Conservation (phyloP, 1,140 invertebrate species). For the Drosophila nebulosa region DNA sequence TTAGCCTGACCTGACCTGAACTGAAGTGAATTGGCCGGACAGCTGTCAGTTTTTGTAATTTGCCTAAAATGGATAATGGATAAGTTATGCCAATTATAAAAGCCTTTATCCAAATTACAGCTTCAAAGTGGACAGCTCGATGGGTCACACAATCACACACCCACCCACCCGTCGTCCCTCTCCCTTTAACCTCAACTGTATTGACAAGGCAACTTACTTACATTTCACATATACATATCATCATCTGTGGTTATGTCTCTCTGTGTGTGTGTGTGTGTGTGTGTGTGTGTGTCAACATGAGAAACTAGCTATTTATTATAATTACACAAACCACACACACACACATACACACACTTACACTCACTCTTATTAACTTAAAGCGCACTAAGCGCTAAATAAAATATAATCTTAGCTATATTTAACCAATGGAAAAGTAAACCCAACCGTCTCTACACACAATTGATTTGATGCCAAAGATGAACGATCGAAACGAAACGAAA, state of each 20-base stretch:
- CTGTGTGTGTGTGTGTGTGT: background rate
- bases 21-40: slow-evolving; percentile 12
- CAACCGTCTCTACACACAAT: slow-evolving; percentile 21
- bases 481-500: slow-evolving; percentile 14
- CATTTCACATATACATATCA: slow-evolving; percentile 7
- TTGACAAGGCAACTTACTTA: slow-evolving; percentile 30
- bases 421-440: slow-evolving; percentile 30
- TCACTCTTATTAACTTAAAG: slow-evolving; percentile 51
- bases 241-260: slow-evolving; percentile 4
- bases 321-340: slow-evolving; percentile 35
- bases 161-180: too few species aligned
- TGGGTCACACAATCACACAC: too few species aligned
- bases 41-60: slow-evolving; percentile 59
- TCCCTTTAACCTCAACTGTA: background rate
- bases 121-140: slow-evolving; percentile 42
- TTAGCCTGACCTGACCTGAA: background rate
- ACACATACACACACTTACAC: slow-evolving; percentile 46
- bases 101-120: slow-evolving; percentile 42
- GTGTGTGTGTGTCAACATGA: slow-evolving; percentile 62
- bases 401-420: slow-evolving; percentile 34
- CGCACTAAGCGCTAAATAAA: slow-evolving; percentile 57
- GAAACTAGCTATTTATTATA: slow-evolving; percentile 70
- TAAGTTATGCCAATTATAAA: slow-evolving; percentile 60
- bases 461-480: slow-evolving; percentile 62
- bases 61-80: slow-evolving; percentile 64